These are phyloP conservation scores for Peromyscus maniculatus DNA, from an alignment of 2,113 vertebrate species.

Conservation along the genomic window DNA sequence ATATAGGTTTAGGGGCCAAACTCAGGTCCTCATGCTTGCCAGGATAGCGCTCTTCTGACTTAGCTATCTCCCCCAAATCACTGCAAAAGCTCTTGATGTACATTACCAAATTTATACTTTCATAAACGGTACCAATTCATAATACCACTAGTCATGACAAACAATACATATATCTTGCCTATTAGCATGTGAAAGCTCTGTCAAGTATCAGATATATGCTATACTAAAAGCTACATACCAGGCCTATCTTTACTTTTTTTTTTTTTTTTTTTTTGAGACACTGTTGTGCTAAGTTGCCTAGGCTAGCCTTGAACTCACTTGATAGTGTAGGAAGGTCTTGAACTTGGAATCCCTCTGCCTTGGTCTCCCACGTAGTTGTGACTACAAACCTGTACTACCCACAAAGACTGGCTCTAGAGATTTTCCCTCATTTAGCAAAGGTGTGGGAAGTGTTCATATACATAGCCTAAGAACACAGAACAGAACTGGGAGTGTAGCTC, in stretches of 20 bases:
- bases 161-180: neutral
- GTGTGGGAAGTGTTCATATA: neutral
- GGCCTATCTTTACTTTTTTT: neutral
- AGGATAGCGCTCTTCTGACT: neutral
- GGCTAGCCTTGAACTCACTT: neutral
- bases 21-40: neutral
- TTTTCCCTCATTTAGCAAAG: neutral
- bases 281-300: neutral
- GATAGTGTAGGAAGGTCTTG: neutral
- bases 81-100: neutral
- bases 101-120: neutral
- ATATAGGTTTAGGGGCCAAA: neutral
- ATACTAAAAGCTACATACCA: neutral
- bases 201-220: neutral
- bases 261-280: neutral
- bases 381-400: neutral
- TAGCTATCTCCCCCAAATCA: neutral
- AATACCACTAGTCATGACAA: neutral
- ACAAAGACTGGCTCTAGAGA: neutral
- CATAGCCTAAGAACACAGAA: neutral
- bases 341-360: neutral
- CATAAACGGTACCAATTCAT: neutral
- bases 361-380: neutral
- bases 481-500: neutral
- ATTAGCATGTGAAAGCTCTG: neutral